Conservation (phyloP, 2,888 invertebrate genomes). For the Diarsia rubi region DNA sequence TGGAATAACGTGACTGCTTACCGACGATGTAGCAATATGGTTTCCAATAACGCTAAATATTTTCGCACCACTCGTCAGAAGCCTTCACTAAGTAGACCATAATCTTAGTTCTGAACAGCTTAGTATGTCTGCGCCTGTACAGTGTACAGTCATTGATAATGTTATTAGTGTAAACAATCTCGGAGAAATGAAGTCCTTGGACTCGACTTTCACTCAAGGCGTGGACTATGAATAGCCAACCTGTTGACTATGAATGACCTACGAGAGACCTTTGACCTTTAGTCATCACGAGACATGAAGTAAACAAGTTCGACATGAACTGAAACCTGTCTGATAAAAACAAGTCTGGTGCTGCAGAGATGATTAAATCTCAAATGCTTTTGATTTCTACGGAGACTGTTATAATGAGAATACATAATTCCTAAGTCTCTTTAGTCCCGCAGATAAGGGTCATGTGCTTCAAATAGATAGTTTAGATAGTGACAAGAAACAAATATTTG, state of each 20-base stretch:
- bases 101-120: slow-evolving; percentile 30
- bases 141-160: slow-evolving; percentile 39
- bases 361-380: slow-evolving; percentile 51
- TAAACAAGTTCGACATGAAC: slow-evolving; percentile 44
- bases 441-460: slow-evolving; percentile 18
- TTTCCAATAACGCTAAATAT: background rate
- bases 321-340: slow-evolving; percentile 47
- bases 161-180: slow-evolving; percentile 38
- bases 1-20: background rate
- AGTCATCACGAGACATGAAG: slow-evolving; percentile 31
- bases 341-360: slow-evolving; percentile 29
- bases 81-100: background rate
- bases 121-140: slow-evolving; percentile 1
- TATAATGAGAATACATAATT: slow-evolving; percentile 9
- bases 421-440: background rate
- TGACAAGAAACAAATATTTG: background rate
- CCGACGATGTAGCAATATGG: too few relatives aligned
- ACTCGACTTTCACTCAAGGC: slow-evolving; percentile 55
- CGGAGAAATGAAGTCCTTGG: slow-evolving; percentile 55
- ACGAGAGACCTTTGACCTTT: slow-evolving; percentile 51
- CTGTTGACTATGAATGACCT: slow-evolving; percentile 52
- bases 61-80: background rate
- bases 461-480: background rate
- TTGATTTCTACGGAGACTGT: slow-evolving; percentile 40
- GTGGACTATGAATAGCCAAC: slow-evolving; percentile 42